A percentile compares a stretch with the other conserved stretches of the same genome.
Conservation (phyloP, 2,888 invertebrate genomes). For the Schizaphis graminum region DNA sequence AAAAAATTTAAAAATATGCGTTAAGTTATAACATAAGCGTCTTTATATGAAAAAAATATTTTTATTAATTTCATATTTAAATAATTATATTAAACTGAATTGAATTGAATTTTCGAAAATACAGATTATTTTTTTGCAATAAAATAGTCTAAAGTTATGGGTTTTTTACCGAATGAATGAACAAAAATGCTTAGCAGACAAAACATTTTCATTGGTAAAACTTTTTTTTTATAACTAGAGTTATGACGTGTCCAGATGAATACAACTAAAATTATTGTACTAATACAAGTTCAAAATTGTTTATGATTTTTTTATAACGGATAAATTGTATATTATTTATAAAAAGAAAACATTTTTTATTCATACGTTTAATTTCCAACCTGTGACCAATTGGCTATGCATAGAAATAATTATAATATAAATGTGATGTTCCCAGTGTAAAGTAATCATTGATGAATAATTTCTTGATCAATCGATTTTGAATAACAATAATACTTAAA, state of each 20-base stretch:
- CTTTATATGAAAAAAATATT: not conserved
- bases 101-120: not conserved
- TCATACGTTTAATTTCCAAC: not conserved
- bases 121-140: not conserved
- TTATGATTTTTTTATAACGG: not conserved
- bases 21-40: not conserved
- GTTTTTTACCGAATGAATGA: not conserved
- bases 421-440: not conserved
- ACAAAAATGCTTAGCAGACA: not conserved
- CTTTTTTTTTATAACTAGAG: not conserved
- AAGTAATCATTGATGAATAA: not conserved
- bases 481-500: not conserved
- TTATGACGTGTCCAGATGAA: not conserved
- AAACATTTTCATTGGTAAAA: not conserved
- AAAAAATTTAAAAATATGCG: not conserved
- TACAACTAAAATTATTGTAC: not conserved
- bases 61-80: not conserved
- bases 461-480: not conserved
- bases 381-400: not conserved
- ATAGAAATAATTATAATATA: not conserved
- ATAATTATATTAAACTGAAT: not conserved
- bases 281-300: not conserved
- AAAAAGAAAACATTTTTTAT: not conserved
- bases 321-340: not conserved
- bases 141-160: not conserved